These are phyloP conservation scores for Acestrorhynchus altus DNA, from an alignment of 2,797 vertebrate species.

Conservation along the genomic window DNA sequence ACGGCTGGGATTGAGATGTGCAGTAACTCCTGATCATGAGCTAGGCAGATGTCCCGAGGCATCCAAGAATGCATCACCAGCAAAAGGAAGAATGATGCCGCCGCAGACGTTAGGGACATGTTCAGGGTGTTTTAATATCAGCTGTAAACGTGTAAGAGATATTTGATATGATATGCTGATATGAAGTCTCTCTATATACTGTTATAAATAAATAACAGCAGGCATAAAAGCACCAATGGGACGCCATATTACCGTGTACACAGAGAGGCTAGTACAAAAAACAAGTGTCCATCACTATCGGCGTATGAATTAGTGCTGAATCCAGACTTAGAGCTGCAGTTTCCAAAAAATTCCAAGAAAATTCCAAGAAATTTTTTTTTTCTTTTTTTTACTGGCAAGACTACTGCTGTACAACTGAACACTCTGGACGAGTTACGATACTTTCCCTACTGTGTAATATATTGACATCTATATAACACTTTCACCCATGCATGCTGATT, in stretches of 20 bases:
- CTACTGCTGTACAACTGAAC: too few species aligned
- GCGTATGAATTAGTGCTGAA: background rate
- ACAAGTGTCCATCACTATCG: background rate
- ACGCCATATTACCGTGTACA: background rate
- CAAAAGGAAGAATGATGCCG: background rate
- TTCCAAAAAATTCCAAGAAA: too few species aligned
- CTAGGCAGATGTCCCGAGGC: conserved; percentile 9
- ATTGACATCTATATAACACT: too few species aligned
- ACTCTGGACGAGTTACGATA: too few species aligned
- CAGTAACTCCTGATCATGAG: background rate
- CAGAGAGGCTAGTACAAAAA: background rate
- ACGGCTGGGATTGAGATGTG: background rate
- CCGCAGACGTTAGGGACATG: conserved; percentile 3
- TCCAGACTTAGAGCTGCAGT: background rate
- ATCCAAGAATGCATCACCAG: background rate
- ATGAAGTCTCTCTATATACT: background rate
- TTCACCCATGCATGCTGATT: too few species aligned
- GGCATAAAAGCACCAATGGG: background rate
- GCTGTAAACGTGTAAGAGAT: conserved; percentile 7
- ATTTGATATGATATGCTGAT: background rate
- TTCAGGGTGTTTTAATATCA: background rate
- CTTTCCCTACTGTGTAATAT: too few species aligned
- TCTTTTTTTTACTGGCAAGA: too few species aligned
- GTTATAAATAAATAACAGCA: conserved; percentile 10
- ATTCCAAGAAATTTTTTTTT: too few species aligned